A percentile compares a stretch with the other conserved stretches of the same genome.
phyloP scores from a whole-genome alignment of 2,113 vertebrate genomes.

The Arothron firmamentum region DNA sequence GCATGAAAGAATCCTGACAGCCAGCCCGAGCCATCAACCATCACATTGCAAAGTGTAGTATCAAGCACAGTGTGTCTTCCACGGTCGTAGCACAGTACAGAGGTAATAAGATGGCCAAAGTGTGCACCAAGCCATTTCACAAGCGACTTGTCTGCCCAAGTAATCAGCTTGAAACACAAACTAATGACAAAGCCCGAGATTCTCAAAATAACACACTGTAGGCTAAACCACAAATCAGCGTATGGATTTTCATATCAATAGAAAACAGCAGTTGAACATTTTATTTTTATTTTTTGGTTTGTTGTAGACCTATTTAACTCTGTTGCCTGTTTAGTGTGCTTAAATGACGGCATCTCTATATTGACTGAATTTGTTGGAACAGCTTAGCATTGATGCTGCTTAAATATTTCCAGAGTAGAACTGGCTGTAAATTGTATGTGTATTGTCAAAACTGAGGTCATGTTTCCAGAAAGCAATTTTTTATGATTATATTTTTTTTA shows the following conservation, averaged over 20 bases:
- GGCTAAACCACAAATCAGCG: too few relatives aligned
- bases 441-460: background rate
- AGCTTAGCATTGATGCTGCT: constrained; percentile 23
- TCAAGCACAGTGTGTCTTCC: background rate
- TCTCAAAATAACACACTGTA: too few relatives aligned
- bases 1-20: constrained; percentile 39
- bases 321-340: too few relatives aligned
- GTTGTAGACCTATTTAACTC: too few relatives aligned
- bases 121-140: background rate
- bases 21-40: constrained; percentile 45
- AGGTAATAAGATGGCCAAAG: constrained; percentile 2
- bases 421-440: constrained; percentile 1
- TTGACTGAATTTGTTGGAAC: constrained; percentile 1
- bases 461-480: constrained; percentile 35
- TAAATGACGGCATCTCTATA: too few relatives aligned
- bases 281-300: too few relatives aligned
- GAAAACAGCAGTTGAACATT: too few relatives aligned
- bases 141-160: constrained; percentile 2
- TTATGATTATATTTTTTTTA: constrained; percentile 12
- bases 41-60: constrained; percentile 41
- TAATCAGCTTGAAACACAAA: background rate
- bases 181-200: background rate
- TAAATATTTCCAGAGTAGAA: constrained; percentile 23
- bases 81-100: background rate
- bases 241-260: too few relatives aligned